Conservation (phyloP, 64 coral and sea anemone genomes). For the Stichodactyla helianthus region DNA sequence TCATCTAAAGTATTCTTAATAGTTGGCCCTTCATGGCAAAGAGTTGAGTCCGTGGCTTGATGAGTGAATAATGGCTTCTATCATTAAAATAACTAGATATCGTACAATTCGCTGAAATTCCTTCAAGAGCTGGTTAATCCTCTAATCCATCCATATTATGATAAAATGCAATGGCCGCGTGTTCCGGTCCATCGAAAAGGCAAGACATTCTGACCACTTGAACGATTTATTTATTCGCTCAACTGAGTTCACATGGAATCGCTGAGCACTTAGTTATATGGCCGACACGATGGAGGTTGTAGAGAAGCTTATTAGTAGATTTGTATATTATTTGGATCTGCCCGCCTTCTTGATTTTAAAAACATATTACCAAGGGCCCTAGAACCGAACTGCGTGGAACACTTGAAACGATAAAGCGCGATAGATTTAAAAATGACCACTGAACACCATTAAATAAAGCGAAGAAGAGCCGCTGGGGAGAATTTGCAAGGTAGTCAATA, state of each 20-base stretch:
- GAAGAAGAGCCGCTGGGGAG: no score
- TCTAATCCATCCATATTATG: background rate
- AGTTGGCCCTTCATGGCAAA: no score
- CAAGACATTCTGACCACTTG: background rate
- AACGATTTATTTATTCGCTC: background rate
- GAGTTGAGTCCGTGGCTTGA: no score
- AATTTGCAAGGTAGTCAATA: no score
- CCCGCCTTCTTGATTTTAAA: no score
- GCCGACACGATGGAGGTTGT: no score
- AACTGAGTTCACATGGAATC: background rate
- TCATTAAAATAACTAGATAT: background rate
- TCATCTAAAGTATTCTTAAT: no score
- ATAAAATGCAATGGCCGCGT: background rate
- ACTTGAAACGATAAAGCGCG: background rate
- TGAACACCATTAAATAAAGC: background rate
- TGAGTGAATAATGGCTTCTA: background rate
- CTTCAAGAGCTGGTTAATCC: background rate
- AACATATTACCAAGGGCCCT: background rate
- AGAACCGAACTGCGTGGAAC: background rate
- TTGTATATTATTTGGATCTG: no score
- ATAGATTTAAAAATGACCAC: background rate
- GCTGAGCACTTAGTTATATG: no score
- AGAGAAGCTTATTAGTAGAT: no score
- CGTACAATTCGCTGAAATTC: background rate
- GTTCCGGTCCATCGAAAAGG: background rate